Percentiles rank a stretch among this genome's conserved stretches.
Conservation (phyloP, 2,797 vertebrate genomes). For the Nannoperca australis region DNA sequence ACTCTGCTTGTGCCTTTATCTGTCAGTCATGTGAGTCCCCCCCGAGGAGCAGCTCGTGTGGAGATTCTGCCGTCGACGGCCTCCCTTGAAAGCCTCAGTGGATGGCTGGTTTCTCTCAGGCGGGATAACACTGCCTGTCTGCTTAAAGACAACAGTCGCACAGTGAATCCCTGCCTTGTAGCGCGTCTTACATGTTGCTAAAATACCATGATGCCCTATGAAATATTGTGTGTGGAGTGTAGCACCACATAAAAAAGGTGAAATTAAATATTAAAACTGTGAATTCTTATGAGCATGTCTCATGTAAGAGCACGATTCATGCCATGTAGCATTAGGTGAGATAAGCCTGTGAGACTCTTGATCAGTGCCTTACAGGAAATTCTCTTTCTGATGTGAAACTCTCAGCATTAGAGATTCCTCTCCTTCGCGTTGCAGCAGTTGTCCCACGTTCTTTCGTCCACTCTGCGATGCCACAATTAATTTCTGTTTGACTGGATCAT, state of each 20-base stretch:
- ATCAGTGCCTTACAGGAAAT: slow-evolving; percentile 39
- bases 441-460: slow-evolving; percentile 36
- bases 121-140: slow-evolving; percentile 39
- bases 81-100: slow-evolving; percentile 35
- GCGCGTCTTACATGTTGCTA: slow-evolving; percentile 27
- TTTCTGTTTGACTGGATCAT: slow-evolving; percentile 83
- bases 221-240: slow-evolving; percentile 16
- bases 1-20: slow-evolving; percentile 65
- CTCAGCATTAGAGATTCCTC: slow-evolving; percentile 38
- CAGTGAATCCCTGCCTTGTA: slow-evolving; percentile 32
- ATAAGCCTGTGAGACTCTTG: slow-evolving; percentile 51
- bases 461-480: slow-evolving; percentile 78
- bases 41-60: slow-evolving; percentile 55
- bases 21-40: slow-evolving; percentile 75
- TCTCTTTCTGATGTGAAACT: slow-evolving; percentile 44
- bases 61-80: slow-evolving; percentile 50
- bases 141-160: slow-evolving; percentile 48
- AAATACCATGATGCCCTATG: background rate
- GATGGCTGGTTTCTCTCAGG: slow-evolving; percentile 49
- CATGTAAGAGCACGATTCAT: slow-evolving; percentile 45
- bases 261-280: slow-evolving; percentile 44
- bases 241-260: background rate
- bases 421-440: slow-evolving; percentile 28
- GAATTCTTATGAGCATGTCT: slow-evolving; percentile 20
- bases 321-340: slow-evolving; percentile 52